phyloP scores from a whole-genome alignment of 2,888 invertebrate species.

The Leptinotarsa peninsularis region DNA sequence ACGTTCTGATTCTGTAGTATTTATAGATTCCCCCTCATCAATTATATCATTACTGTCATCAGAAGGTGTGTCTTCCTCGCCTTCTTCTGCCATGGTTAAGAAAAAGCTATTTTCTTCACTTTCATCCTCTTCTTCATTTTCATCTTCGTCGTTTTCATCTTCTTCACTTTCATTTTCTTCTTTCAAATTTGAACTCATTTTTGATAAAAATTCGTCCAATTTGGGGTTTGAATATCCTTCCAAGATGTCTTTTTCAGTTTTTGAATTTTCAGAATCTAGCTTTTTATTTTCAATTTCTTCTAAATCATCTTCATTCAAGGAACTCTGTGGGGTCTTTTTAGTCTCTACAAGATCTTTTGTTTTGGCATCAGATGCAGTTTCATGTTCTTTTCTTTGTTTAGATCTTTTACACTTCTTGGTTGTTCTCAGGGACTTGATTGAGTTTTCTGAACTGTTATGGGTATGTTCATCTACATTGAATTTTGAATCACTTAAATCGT shows the following conservation, averaged over 20 bases:
- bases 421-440: background rate
- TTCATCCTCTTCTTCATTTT: constrained; percentile 37
- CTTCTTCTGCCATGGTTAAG: constrained; percentile 61
- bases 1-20: constrained; percentile 54
- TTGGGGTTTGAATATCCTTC: constrained; percentile 30
- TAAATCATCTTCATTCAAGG: background rate
- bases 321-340: background rate
- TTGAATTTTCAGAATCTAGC: background rate
- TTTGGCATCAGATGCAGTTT: background rate
- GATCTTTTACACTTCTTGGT: background rate
- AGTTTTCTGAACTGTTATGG: background rate
- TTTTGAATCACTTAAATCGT: background rate
- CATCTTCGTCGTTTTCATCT: constrained; percentile 23
- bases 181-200: background rate
- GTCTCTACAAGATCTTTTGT: background rate
- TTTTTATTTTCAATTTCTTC: background rate
- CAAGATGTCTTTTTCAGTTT: background rate
- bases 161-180: constrained; percentile 31
- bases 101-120: constrained; percentile 46
- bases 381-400: background rate
- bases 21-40: constrained; percentile 62
- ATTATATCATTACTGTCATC: constrained; percentile 62
- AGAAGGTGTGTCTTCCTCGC: constrained; percentile 62
- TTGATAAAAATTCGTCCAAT: constrained; percentile 40
- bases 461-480: background rate